A percentile compares a stretch with the other conserved stretches of the same genome.
Conservation (phyloP, 2,888 invertebrate species). For the Drosophila testacea region DNA sequence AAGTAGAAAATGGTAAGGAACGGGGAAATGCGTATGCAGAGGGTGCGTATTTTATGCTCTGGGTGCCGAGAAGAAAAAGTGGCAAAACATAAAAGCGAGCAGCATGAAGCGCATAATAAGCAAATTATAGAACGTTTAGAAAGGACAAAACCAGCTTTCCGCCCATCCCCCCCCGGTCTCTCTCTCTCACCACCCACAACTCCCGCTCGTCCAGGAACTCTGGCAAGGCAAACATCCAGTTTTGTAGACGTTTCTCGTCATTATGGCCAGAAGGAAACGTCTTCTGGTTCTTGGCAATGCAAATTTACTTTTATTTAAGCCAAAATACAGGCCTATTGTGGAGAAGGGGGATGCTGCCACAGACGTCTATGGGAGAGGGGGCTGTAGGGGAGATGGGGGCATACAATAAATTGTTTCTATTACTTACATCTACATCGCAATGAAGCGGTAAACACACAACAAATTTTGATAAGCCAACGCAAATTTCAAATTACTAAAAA, state of each 20-base stretch:
- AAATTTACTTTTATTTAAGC: slow-evolving; percentile 76
- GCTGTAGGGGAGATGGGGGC: background rate
- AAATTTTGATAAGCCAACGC: slow-evolving; percentile 75
- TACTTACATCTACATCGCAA: slow-evolving; percentile 74
- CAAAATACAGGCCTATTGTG: slow-evolving; percentile 24
- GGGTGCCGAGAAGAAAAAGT: slow-evolving; percentile 70
- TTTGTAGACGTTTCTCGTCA: slow-evolving; percentile 42
- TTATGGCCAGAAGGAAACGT: slow-evolving; percentile 55
- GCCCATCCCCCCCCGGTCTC: background rate
- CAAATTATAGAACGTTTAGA: slow-evolving; percentile 83
- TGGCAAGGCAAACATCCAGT: slow-evolving; percentile 36
- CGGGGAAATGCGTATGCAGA: slow-evolving; percentile 28
- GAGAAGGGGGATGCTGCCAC: background rate
- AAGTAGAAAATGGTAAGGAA: background rate
- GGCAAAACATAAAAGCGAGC: slow-evolving; percentile 79
- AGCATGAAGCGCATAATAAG: slow-evolving; percentile 82
- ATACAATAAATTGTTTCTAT: slow-evolving; percentile 84
- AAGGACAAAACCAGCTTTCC: slow-evolving; percentile 63
- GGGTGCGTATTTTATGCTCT: slow-evolving; percentile 69
- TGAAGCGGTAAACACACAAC: slow-evolving; percentile 82
- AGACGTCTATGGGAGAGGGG: background rate
- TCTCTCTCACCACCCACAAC: background rate
- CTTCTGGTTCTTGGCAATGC: slow-evolving; percentile 50
- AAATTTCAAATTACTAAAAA: slow-evolving; percentile 71
- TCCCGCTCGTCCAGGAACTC: background rate